A percentile compares a stretch with the other conserved stretches of the same genome.
Evolutionary conservation across 2,113 vertebrate genomes (phyloP).

Genomic region (Bothrops jararaca): DNA sequence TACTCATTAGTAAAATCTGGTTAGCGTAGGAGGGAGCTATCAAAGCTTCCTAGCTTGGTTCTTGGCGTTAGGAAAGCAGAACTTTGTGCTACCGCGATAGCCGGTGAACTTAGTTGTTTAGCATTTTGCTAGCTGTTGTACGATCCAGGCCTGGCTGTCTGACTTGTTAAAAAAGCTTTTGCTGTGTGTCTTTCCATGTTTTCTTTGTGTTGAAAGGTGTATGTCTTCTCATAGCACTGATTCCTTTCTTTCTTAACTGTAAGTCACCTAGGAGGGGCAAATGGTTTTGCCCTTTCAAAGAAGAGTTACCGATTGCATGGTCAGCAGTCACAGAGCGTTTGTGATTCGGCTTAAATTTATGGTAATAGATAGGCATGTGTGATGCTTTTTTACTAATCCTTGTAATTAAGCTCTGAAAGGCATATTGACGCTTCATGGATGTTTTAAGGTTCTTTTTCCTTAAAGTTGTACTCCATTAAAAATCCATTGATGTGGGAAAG

Average conservation of each 20-base stretch:
- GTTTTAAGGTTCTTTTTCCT: not conserved
- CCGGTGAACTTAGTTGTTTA: not conserved
- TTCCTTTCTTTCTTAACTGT: not conserved
- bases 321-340: not conserved
- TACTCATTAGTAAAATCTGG: not conserved
- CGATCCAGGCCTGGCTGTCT: not conserved
- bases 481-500: not conserved
- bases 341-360: not conserved
- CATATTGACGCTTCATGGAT: not conserved
- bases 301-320: not conserved
- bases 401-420: not conserved
- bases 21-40: not conserved
- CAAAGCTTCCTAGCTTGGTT: not conserved
- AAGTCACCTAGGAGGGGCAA: not conserved
- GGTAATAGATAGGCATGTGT: not conserved
- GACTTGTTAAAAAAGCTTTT: not conserved
- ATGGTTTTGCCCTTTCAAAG: not conserved
- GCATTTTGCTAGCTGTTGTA: not conserved
- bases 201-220: not conserved
- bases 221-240: not conserved
- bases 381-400: conserved; percentile 8
- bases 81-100: not conserved
- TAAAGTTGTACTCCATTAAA: conserved; percentile 2
- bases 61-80: not conserved
- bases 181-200: not conserved